Evolutionary conservation across 2,888 invertebrate genomes (phyloP).

Genomic region (Nomada ferruginata): DNA sequence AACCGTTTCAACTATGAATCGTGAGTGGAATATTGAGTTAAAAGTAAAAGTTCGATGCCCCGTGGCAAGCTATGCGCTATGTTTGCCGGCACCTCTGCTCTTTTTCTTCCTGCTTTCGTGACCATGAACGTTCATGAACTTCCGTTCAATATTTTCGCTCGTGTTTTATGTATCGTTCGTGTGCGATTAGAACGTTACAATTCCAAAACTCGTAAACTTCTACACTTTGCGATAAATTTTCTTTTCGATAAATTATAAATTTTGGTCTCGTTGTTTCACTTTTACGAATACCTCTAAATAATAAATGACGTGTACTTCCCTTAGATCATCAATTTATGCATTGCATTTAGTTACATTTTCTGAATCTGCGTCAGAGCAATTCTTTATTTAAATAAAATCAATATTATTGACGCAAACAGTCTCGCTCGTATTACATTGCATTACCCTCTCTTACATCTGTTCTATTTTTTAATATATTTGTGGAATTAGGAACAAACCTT

Average conservation of each 20-base stretch:
- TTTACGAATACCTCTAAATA: not conserved
- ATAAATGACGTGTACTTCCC: no score
- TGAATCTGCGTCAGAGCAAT: no score
- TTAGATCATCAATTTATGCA: no score
- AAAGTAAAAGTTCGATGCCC: constrained; percentile 67
- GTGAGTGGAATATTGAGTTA: constrained; percentile 17
- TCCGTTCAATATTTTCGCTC: constrained; percentile 7
- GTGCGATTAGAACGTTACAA: not conserved
- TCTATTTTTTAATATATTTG: no score
- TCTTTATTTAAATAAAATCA: no score
- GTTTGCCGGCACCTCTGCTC: constrained; percentile 22
- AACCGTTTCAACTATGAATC: not conserved
- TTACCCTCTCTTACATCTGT: no score
- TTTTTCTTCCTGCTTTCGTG: constrained; percentile 26
- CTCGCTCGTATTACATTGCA: no score
- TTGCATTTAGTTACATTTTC: no score
- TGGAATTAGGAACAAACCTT: no score
- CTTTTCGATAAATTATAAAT: not conserved
- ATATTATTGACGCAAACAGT: no score
- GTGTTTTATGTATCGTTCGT: not conserved
- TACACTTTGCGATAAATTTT: not conserved
- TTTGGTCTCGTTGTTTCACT: not conserved
- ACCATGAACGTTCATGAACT: constrained; percentile 55
- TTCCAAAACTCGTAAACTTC: not conserved
- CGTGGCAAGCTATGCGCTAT: not conserved